Evolutionary conservation across 2,113 vertebrate species (phyloP), one percentile per base, ranked within the genome.

Genomic region (Orthonyx spaldingii): DNA sequence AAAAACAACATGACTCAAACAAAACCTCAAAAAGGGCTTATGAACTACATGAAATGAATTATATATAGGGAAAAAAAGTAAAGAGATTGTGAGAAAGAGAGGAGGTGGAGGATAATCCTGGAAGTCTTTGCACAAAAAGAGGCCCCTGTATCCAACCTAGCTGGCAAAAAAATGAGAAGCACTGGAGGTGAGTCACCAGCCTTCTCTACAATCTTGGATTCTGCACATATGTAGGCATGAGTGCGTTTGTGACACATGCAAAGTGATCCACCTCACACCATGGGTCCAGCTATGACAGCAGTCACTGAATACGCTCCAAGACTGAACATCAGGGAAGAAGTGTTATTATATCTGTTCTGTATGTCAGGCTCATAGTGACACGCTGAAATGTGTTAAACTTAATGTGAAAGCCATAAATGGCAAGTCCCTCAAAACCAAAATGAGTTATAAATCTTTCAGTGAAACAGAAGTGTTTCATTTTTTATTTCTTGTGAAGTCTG

Each of bases 371-470:
- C 2, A 1, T 22, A 49, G 76, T 53, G 79, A 89, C 80, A 94
- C 75, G 64, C 79, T 84, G 83, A 90, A 90, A 96, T 44, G 37
- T 70, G 80, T 75, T 86, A 90, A 95, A 83, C 23, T 79, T 78
- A 55, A 88, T 71, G 79, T 87, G 74, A 84, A 81, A 94, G 26
- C 27, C 13, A 2, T 74, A 85, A 94, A 72, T 86, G 39, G 20
- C 79, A 82, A 89, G 41, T 85, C 44, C 81, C 37, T 94, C 87
- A 95, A 84, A 95, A 50, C 8, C 30, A 66, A 41, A 78, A 80
- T 30, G 37, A 66, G 57, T 66, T 77, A 77, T 28, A 90, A 26
- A 28, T 81, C 79, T 68, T 80, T 49, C 71, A 66, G 63, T 91
- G 42, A 77, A 56, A 66, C 16, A 55, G 35, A 86, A 93, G 19